phyloP scores from a whole-genome alignment of 1,140 invertebrate species.

The Asobara japonica region DNA sequence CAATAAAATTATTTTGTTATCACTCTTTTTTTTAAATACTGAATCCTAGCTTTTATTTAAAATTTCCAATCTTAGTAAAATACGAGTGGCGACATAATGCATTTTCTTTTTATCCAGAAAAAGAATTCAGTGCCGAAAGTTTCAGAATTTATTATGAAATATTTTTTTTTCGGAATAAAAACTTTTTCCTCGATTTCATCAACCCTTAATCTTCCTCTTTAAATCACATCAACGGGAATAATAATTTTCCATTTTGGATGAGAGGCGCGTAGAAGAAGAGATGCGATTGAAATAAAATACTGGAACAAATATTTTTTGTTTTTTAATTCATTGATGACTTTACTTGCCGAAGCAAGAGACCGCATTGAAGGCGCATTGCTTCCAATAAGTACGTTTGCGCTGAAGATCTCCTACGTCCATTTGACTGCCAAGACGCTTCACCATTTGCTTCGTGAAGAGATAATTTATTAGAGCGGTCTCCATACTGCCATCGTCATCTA shows the following conservation, averaged over 20 bases:
- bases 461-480: constrained; percentile 70
- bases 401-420: constrained; percentile 67
- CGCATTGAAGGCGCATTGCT: constrained; percentile 74
- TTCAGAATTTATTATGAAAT: too few relatives aligned
- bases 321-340: neutral
- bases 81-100: too few relatives aligned
- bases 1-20: too few relatives aligned
- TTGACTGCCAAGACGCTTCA: constrained; percentile 66
- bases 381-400: constrained; percentile 73
- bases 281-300: neutral
- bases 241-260: neutral
- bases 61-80: too few relatives aligned
- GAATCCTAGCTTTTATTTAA: too few relatives aligned
- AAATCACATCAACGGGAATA: neutral
- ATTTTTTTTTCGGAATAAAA: too few relatives aligned
- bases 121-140: too few relatives aligned
- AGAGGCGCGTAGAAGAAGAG: neutral
- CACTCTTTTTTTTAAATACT: too few relatives aligned
- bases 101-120: too few relatives aligned
- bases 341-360: constrained; percentile 73
- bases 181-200: neutral
- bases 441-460: constrained; percentile 69
- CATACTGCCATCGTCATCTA: constrained; percentile 66
- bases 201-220: too few relatives aligned
- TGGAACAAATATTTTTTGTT: neutral